Evolutionary conservation across 2,888 invertebrate genomes (phyloP).

Genomic region (Euzophera pinguis): DNA sequence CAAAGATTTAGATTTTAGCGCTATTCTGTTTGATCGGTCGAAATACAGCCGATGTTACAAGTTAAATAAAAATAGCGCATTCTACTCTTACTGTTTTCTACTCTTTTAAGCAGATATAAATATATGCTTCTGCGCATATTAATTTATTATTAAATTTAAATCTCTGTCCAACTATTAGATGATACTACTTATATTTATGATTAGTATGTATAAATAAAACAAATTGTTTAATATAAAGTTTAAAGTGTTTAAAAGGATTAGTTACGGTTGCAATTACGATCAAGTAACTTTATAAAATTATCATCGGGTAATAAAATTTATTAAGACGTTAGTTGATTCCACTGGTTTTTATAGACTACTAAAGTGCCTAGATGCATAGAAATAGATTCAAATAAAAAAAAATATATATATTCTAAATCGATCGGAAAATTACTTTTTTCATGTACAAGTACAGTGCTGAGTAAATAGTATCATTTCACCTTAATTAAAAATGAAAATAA

Average conservation of each 20-base stretch:
- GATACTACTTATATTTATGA: neutral
- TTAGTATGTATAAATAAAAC: no score
- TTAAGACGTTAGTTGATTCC: neutral
- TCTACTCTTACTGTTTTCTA: no score
- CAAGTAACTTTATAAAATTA: conserved; percentile 15
- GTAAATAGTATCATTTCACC: neutral
- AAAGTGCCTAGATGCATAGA: conserved; percentile 55
- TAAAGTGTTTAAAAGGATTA: no score
- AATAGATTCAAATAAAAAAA: conserved; percentile 12
- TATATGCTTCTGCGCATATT: conserved; percentile 4
- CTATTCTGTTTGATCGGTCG: no score
- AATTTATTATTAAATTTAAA: conserved; percentile 2
- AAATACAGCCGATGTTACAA: no score
- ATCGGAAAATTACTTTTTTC: neutral
- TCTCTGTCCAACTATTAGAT: conserved; percentile 20
- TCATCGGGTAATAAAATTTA: neutral
- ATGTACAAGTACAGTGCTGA: no score
- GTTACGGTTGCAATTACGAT: no score
- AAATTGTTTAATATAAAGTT: no score
- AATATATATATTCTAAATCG: neutral
- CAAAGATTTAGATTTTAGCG: no score
- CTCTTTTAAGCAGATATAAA: no score
- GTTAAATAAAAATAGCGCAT: no score
- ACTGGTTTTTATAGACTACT: conserved; percentile 32
- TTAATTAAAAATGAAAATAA: neutral